phyloP scores from a whole-genome alignment of 2,888 invertebrate genomes.

The Drosophila infuscata region DNA sequence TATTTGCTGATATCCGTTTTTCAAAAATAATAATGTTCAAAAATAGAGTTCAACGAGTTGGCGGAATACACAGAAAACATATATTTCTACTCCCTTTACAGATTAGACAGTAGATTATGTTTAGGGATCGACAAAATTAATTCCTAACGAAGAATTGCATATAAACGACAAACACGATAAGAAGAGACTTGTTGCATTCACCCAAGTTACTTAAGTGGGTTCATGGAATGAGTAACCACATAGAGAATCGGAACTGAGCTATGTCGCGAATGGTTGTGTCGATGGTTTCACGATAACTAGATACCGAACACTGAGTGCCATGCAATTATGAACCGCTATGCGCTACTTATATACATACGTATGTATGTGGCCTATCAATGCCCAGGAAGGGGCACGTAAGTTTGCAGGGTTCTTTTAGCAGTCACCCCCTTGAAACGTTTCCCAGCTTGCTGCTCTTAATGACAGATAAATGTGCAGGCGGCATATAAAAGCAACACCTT shows the following conservation, averaged over 20 bases:
- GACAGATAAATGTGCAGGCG: slow-evolving; percentile 7
- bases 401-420: slow-evolving; percentile 22
- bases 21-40: too few species aligned
- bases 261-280: slow-evolving; percentile 27
- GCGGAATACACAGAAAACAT: not conserved
- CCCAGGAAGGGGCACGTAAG: slow-evolving; percentile 38
- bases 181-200: not conserved
- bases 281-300: slow-evolving; percentile 50
- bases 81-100: not conserved
- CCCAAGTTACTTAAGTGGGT: slow-evolving; percentile 3
- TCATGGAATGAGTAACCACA: not conserved
- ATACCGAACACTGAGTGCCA: slow-evolving; percentile 25
- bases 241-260: slow-evolving; percentile 11
- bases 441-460: slow-evolving; percentile 15
- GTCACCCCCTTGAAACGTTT: slow-evolving; percentile 22
- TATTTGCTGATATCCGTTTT: not conserved
- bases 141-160: not conserved
- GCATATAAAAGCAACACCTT: not conserved
- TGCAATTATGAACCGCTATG: slow-evolving; percentile 73
- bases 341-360: not conserved
- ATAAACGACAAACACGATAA: not conserved
- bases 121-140: not conserved
- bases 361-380: slow-evolving; percentile 40
- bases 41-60: not conserved
- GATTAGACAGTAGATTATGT: not conserved